Evolutionary conservation across 2,888 invertebrate genomes (phyloP).

Genomic region (Cordilura impudica): DNA sequence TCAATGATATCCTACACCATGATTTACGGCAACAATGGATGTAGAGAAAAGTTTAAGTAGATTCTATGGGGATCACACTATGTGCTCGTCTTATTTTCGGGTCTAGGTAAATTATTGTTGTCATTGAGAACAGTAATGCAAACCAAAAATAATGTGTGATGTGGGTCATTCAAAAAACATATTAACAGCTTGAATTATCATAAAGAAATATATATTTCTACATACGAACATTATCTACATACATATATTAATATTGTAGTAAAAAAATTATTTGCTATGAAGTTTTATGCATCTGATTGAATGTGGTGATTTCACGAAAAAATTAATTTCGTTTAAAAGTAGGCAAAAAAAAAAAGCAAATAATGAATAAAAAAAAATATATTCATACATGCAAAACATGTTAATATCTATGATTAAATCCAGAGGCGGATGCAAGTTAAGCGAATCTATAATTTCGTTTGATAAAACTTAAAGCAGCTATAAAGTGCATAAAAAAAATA

Average conservation of each 20-base stretch:
- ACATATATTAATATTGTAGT: conserved; percentile 14
- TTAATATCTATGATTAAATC: background rate
- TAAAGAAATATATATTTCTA: conserved; percentile 24
- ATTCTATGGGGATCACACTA: too few species aligned
- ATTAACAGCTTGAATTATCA: conserved; percentile 1
- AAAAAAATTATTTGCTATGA: background rate
- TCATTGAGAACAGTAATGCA: too few species aligned
- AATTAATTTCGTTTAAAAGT: conserved; percentile 18
- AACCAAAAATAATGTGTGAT: too few species aligned
- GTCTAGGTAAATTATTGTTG: too few species aligned
- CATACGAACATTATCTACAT: conserved; percentile 22
- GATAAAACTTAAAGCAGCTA: too few species aligned
- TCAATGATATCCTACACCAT: too few species aligned
- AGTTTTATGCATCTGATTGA: background rate
- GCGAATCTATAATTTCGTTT: background rate
- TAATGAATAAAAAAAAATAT: background rate
- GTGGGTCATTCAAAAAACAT: too few species aligned
- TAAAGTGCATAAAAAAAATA: too few species aligned
- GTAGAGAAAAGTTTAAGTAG: too few species aligned
- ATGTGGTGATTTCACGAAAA: conserved; percentile 14
- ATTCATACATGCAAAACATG: too few species aligned
- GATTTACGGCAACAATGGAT: too few species aligned
- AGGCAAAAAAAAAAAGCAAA: background rate
- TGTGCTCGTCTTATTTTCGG: too few species aligned
- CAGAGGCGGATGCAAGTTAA: background rate